Conservation (phyloP, 1,140 invertebrate species). For the Leucophenga varia region DNA sequence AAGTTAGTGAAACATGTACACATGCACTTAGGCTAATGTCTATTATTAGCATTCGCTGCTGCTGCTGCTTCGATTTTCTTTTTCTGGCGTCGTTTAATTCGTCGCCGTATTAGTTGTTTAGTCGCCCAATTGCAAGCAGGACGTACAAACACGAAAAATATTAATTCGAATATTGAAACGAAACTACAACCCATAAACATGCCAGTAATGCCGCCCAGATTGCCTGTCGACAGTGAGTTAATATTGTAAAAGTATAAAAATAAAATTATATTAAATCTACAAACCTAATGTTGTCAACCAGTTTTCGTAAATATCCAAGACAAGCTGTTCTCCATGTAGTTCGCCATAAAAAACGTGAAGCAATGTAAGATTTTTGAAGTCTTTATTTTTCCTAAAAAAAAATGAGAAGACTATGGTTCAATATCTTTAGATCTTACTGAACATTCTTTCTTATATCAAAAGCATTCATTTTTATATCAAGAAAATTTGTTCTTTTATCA, state of each 20-base stretch:
- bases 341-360: constrained; percentile 65
- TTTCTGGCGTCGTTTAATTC: constrained; percentile 7
- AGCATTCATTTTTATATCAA: no score
- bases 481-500: no score
- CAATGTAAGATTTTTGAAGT: constrained; percentile 51
- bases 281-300: constrained; percentile 55
- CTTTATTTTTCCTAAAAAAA: background rate
- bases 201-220: constrained; percentile 67
- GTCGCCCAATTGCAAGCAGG: constrained; percentile 46
- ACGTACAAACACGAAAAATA: constrained; percentile 59
- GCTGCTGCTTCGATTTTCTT: constrained; percentile 2
- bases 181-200: constrained; percentile 69
- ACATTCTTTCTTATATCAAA: no score
- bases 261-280: constrained; percentile 10
- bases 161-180: constrained; percentile 65
- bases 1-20: no score
- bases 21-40: no score
- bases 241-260: no score
- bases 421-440: no score
- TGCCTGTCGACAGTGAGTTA: constrained; percentile 57
- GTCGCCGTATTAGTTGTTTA: constrained; percentile 29
- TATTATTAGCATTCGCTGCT: no score
- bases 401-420: background rate
- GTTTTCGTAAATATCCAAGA: constrained; percentile 62
- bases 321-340: constrained; percentile 59